Evolutionary conservation across 2,888 invertebrate genomes (phyloP).

Genomic region (Drosophila ochracea): DNA sequence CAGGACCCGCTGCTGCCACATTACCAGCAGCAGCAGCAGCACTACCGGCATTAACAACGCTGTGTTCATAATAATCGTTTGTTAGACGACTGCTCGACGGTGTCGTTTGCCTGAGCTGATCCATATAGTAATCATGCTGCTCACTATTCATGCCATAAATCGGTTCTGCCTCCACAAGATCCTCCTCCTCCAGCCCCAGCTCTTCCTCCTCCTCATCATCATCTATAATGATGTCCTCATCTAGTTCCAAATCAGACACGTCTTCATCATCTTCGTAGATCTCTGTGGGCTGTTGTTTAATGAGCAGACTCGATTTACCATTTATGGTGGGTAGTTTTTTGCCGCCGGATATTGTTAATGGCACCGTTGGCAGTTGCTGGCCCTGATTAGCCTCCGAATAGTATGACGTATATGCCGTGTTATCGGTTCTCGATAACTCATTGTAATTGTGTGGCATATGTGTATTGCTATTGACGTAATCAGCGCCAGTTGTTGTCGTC

Average conservation of each 20-base stretch:
- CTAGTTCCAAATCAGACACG: constrained; percentile 23
- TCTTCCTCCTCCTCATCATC: constrained; percentile 34
- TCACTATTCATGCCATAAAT: constrained; percentile 83
- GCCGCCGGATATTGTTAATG: constrained; percentile 79
- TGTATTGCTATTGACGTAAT: constrained; percentile 78
- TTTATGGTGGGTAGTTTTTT: constrained; percentile 84
- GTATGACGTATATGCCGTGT: constrained; percentile 47
- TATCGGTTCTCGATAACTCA: constrained; percentile 26
- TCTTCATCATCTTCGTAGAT: constrained; percentile 80
- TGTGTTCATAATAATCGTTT: constrained; percentile 82
- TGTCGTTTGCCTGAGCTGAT: constrained; percentile 64
- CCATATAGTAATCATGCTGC: constrained; percentile 83
- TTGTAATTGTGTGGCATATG: constrained; percentile 49
- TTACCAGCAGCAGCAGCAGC: background rate
- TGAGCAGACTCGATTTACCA: constrained; percentile 78
- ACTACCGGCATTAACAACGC: constrained; percentile 59
- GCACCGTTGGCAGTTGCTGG: constrained; percentile 74
- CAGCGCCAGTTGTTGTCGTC: constrained; percentile 57
- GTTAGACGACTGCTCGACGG: constrained; percentile 56
- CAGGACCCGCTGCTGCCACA: background rate
- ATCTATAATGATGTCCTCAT: constrained; percentile 51
- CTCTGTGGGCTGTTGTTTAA: constrained; percentile 84
- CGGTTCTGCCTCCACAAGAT: constrained; percentile 27
- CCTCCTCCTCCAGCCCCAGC: background rate
- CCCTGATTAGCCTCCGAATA: constrained; percentile 63